Evolutionary conservation across 2,888 invertebrate genomes (phyloP), one percentile per base, ranked within the genome.

Genomic region (Morpho deidamia): DNA sequence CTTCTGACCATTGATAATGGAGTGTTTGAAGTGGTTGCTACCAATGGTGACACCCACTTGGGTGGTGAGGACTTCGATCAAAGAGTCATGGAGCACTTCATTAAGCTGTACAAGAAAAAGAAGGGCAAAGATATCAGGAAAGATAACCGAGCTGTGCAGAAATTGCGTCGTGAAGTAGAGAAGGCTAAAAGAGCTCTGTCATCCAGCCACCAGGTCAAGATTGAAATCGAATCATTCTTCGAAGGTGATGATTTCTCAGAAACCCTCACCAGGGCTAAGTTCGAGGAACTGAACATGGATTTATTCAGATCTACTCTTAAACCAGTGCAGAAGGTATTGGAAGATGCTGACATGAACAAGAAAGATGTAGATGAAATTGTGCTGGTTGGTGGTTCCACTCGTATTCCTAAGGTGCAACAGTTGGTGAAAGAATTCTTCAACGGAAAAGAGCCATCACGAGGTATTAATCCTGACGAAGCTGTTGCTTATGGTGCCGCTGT

Each of bases 31-130:
- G 94, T 95, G 49, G 95, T 96, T 0, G 94, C 97, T 0, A 97
- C 97, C 60, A 96, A 96, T 76, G 99, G 99, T 72, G 98, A 99
- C 80, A 99, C 98, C 68, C 98, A 99, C 84, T 93, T 99, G 90
- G 98, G 99, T 73, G 99, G 99, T 81, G 99, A 99, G 90, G 99
- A 99, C 91, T 99, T 99, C 83, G 98, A 99, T 89, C 98, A 99
- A 85, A 93, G 97, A 65, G 97, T 99, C 4, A 98, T 99, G 97
- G 98, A 99, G 72, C 98, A 99, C 90, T 99, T 99, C 91, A 97
- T 98, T 83, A 99, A 99, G 83, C 84, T 99, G 77, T 97, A 97
- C 93, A 98, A 99, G 92, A 98, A 98, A 92, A 98, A 99, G 94
- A 97, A 96, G 93, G 97, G 97, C 83, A 98, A 98, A 90, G 98